These are phyloP conservation scores for Dioctria linearis DNA, from an alignment of 2,888 invertebrate species.

Conservation along the genomic window DNA sequence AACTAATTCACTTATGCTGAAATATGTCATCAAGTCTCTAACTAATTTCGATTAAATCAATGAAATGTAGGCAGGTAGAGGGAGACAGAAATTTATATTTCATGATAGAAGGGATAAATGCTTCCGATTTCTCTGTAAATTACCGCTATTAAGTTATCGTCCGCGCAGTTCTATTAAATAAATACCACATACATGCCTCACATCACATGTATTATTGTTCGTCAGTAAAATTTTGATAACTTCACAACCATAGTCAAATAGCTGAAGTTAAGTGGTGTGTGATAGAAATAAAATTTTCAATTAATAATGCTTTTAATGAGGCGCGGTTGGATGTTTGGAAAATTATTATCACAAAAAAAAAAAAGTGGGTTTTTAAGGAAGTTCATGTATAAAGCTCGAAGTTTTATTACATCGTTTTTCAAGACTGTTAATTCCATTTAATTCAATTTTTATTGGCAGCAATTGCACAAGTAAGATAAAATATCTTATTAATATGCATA, in stretches of 20 bases:
- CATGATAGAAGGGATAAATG: conserved; percentile 16
- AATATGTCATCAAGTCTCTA: neutral
- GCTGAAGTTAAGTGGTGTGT: conserved; percentile 4
- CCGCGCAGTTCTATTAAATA: neutral
- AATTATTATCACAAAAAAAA: too few species aligned
- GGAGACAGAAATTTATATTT: conserved; percentile 20
- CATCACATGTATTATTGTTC: neutral
- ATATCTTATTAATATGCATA: too few species aligned
- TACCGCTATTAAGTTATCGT: conserved; percentile 1
- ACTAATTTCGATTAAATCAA: conserved; percentile 27
- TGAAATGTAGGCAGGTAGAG: neutral
- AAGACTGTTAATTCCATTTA: too few species aligned
- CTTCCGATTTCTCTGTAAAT: neutral
- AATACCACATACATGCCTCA: neutral
- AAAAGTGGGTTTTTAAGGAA: too few species aligned
- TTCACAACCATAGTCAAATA: conserved; percentile 12
- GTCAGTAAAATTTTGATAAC: conserved; percentile 8
- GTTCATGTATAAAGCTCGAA: too few species aligned
- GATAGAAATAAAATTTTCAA: neutral
- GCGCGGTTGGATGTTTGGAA: too few species aligned
- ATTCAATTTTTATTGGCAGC: too few species aligned
- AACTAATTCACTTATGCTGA: neutral
- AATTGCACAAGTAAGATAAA: too few species aligned
- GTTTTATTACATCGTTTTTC: too few species aligned
- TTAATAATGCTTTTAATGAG: neutral